phyloP scores from a whole-genome alignment of 2,888 invertebrate species.

The Melitaea athalia region DNA sequence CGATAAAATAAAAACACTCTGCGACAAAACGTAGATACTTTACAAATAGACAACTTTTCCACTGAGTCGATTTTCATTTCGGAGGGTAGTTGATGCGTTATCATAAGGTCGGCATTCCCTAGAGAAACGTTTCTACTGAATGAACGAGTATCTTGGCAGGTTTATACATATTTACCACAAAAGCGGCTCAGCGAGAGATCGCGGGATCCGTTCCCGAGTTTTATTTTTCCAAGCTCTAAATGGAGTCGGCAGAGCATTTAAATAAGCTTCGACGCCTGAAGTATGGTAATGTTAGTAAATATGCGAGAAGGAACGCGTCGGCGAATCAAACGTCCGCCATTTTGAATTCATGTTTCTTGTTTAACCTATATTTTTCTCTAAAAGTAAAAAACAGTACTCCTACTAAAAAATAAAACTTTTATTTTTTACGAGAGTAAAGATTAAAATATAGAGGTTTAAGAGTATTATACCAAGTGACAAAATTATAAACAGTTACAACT shows the following conservation, averaged over 20 bases:
- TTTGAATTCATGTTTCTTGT: slow-evolving; percentile 58
- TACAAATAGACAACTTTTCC: slow-evolving; percentile 58
- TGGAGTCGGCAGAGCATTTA: slow-evolving; percentile 83
- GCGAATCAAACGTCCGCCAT: slow-evolving; percentile 61
- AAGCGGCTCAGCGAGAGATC: slow-evolving; percentile 81
- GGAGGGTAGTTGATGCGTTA: slow-evolving; percentile 12
- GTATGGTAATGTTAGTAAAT: slow-evolving; percentile 81
- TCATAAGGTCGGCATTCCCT: slow-evolving; percentile 32
- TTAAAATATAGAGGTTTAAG: too few relatives aligned
- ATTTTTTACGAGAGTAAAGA: too few relatives aligned
- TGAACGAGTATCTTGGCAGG: slow-evolving; percentile 48
- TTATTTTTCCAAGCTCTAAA: slow-evolving; percentile 83
- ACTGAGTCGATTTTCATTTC: slow-evolving; percentile 20
- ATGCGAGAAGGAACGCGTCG: slow-evolving; percentile 76
- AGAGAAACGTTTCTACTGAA: slow-evolving; percentile 9
- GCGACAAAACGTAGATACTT: slow-evolving; percentile 79
- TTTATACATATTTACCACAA: slow-evolving; percentile 82
- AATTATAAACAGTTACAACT: too few relatives aligned
- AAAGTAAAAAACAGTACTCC: background rate
- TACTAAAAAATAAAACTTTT: background rate
- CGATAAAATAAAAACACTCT: slow-evolving; percentile 79
- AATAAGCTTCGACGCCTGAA: slow-evolving; percentile 80
- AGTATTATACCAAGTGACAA: too few relatives aligned
- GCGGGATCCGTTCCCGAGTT: slow-evolving; percentile 77
- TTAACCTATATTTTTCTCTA: slow-evolving; percentile 20